Evolutionary conservation across 2,113 vertebrate species (phyloP).

Genomic region (Neomonachus schauinslandi): DNA sequence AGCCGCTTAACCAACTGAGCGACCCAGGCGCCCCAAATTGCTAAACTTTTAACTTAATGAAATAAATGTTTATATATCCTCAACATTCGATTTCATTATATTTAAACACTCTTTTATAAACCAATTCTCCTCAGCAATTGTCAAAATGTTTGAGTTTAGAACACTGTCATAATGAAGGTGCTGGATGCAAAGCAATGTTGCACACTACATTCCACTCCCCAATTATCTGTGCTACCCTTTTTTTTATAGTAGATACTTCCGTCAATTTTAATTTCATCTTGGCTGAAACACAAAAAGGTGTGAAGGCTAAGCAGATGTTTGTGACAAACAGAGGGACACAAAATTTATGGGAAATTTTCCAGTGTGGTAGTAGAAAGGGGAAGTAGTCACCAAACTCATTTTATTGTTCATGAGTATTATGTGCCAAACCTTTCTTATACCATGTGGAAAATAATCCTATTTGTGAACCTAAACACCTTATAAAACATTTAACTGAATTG

Average conservation of each 20-base stretch:
- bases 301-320: constrained; percentile 75
- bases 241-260: constrained; percentile 42
- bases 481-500: constrained; percentile 2
- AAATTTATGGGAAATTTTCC: constrained; percentile 57
- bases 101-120: background rate
- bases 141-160: background rate
- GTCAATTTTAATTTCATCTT: constrained; percentile 68
- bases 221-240: background rate
- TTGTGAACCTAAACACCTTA: background rate
- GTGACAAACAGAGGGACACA: constrained; percentile 51
- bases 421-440: background rate
- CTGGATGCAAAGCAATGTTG: background rate
- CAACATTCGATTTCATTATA: background rate
- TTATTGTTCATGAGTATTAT: constrained; percentile 21
- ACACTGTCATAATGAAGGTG: background rate
- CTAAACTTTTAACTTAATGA: constrained; percentile 1
- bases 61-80: constrained; percentile 27
- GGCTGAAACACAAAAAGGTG: constrained; percentile 49
- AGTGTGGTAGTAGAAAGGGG: background rate
- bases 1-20: no score
- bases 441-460: background rate
- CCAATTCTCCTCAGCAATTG: background rate
- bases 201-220: background rate
- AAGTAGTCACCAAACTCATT: constrained; percentile 22
- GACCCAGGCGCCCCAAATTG: background rate